Conservation (phyloP, 2,113 vertebrate species). For the Saccopteryx bilineata region DNA sequence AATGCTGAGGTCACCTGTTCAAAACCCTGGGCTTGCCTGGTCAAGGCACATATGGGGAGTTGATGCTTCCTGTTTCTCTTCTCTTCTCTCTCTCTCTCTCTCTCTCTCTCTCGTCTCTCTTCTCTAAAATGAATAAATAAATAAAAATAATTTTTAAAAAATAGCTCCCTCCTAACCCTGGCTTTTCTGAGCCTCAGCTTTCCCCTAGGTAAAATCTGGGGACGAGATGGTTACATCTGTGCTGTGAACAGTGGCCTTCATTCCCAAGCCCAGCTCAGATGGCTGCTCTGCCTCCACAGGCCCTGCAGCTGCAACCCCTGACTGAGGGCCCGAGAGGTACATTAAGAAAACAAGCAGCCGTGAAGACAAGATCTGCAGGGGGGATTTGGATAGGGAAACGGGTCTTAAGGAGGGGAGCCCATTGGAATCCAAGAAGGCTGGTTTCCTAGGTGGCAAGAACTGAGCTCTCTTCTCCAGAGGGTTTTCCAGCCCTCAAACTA, state of each 20-base stretch:
- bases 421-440: slow-evolving; percentile 42
- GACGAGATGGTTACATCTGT: neutral
- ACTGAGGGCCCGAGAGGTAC: neutral
- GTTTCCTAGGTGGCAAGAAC: slow-evolving; percentile 64
- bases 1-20: too few species aligned
- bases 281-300: slow-evolving; percentile 6
- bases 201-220: neutral
- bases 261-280: neutral
- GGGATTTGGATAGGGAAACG: slow-evolving; percentile 64
- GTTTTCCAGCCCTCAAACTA: neutral
- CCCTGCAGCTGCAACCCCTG: slow-evolving; percentile 34
- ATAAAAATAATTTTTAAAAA: too few species aligned
- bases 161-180: neutral
- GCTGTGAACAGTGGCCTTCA: slow-evolving; percentile 5
- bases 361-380: slow-evolving; percentile 60
- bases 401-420: slow-evolving; percentile 50
- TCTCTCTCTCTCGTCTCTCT: too few species aligned
- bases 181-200: slow-evolving; percentile 46
- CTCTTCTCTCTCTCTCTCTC: too few species aligned
- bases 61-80: too few species aligned
- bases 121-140: too few species aligned
- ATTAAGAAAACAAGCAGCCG: slow-evolving; percentile 72
- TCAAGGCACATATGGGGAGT: too few species aligned
- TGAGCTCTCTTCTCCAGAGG: neutral
- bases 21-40: too few species aligned